Percentiles rank a stretch among this genome's conserved stretches.
Conservation (phyloP, 2,888 invertebrate genomes). For the Ceraclea dissimilis region DNA sequence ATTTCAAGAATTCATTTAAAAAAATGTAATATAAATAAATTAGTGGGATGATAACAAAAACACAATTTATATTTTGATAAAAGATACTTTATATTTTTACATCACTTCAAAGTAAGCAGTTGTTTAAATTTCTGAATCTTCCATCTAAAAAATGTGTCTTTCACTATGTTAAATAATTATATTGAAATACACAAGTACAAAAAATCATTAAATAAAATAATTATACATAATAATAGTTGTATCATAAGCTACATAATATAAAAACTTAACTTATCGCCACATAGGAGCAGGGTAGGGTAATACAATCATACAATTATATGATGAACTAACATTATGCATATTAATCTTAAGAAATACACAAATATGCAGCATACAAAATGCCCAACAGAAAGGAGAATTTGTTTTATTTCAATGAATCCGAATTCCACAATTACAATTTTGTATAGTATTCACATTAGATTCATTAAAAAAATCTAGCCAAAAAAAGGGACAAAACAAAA, state of each 20-base stretch:
- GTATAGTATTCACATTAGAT: too few relatives aligned
- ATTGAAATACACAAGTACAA: conserved; percentile 26
- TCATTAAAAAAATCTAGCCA: neutral
- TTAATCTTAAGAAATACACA: too few relatives aligned
- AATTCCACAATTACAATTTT: too few relatives aligned
- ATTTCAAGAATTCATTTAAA: too few relatives aligned
- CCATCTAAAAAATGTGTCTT: conserved; percentile 6
- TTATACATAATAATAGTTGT: conserved; percentile 4
- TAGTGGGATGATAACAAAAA: neutral
- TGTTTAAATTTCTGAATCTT: conserved; percentile 20
- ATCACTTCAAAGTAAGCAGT: conserved; percentile 26
- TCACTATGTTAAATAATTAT: conserved; percentile 19
- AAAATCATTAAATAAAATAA: conserved; percentile 20
- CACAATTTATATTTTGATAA: conserved; percentile 11
- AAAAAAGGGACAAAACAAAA: neutral
- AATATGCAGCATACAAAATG: too few relatives aligned
- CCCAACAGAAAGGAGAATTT: too few relatives aligned
- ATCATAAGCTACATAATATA: too few relatives aligned
- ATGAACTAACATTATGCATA: too few relatives aligned
- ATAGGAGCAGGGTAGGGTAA: conserved; percentile 10
- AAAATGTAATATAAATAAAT: too few relatives aligned
- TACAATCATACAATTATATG: too few relatives aligned
- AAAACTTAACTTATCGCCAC: conserved; percentile 26
- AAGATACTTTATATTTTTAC: conserved; percentile 26
- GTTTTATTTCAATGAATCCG: too few relatives aligned